phyloP scores from a whole-genome alignment of 2,113 vertebrate genomes.

The Silurus asotus region DNA sequence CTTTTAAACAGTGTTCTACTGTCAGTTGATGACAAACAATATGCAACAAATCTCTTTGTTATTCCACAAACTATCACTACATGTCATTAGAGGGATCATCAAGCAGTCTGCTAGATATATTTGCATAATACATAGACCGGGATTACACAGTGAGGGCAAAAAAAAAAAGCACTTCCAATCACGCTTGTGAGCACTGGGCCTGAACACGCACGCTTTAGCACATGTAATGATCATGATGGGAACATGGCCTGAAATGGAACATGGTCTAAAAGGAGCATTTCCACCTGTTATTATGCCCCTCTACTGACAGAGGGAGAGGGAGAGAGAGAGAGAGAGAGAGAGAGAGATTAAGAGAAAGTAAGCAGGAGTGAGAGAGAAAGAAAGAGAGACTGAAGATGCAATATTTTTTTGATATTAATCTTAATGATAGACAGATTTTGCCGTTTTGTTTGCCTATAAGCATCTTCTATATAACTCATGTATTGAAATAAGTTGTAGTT shows the following conservation, averaged over 20 bases:
- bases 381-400: not conserved
- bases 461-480: not conserved
- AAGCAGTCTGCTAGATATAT: conserved; percentile 22
- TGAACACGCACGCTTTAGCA: conserved; percentile 5
- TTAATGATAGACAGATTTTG: conserved; percentile 1
- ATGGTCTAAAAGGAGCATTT: not conserved
- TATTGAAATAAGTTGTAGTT: not conserved
- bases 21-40: not conserved
- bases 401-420: conserved; percentile 19
- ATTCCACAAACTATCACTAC: conserved; percentile 7
- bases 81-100: conserved; percentile 14
- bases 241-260: not conserved
- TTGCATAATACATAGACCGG: conserved; percentile 48
- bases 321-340: conserved; percentile 16
- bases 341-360: not conserved
- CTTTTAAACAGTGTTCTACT: not conserved
- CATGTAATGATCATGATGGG: conserved; percentile 2
- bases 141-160: conserved; percentile 22
- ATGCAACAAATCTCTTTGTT: not conserved
- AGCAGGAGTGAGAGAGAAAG: not conserved
- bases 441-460: conserved; percentile 13
- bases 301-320: not conserved
- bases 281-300: not conserved
- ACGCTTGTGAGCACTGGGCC: conserved; percentile 8
- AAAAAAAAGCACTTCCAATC: conserved; percentile 20